Base-by-base conservation (phyloP, 2,113 vertebrate genomes). In the Syrrhaptes paradoxus region DNA sequence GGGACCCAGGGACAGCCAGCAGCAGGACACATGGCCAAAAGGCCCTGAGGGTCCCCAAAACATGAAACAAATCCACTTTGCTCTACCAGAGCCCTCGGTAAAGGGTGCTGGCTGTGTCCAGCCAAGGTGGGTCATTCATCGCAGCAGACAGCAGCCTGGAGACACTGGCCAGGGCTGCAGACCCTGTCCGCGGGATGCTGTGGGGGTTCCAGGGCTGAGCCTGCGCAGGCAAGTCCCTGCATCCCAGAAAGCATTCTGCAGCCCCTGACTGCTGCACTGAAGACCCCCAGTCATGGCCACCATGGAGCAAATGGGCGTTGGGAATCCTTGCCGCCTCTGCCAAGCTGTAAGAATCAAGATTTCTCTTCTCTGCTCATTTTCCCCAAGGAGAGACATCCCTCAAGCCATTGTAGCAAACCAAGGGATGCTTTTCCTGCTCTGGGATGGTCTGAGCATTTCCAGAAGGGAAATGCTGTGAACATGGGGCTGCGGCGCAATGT, bases 221-320 rank as follows among this genome's bases (percentile, higher is more conserved):
- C 49, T 25, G 24, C 1, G 8, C 26, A 29, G 54, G 32, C 52
- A 71, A 0, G 0, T 21, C 45, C 36, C 52, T 5, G 0, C 0
- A 0, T 10, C 49, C 71, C 14, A 3, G 16, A 45, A 25, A 25
- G 21, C 54, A 20, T 7, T 2, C 1, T 8, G 9, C 11, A 10
- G 10, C 49, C 18, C 46, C n/a, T 4, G 5, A 11, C 41, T 31
- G 49, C 34, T 28, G 48, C 7, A 4, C 5, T 4, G 17, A 28
- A 58, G 34, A 59, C 6, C 7, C 26, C 11, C 29, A 43, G 61
- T 12, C 48, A 46, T 1, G 2, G 28, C 18, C 38, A 21, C 32
- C 7, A 26, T 0, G 0, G 22, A 71, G 21, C 17, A 38, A 51
- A 67, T 3, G 4, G 11, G 9, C 21, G 10, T 4, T 8, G 3